Base-by-base conservation (phyloP, 2,797 vertebrate genomes). In the Urosaurus nigricauda region DNA sequence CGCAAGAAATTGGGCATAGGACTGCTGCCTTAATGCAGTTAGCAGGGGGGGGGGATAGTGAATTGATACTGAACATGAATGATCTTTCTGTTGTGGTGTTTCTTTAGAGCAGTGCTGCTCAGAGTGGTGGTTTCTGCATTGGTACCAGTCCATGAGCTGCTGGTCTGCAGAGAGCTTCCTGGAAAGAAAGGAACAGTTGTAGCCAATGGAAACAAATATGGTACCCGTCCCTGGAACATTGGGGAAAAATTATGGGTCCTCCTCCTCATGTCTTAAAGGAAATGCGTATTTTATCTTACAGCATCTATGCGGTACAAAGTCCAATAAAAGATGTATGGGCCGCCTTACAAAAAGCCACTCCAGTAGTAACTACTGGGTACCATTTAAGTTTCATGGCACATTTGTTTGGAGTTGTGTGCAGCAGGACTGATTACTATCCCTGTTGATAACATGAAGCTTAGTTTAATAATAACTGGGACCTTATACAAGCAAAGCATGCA, bases 361-460 rank as follows among this genome's bases (percentile, higher is more conserved):
- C 58, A 78, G 24, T 60, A 5, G 2, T 78, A 40, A 17, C 5
- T 47, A 7, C 16, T 17, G 29, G 32, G 14, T n/a, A 77, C 16
- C 43, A 68, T 73, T 56, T 16, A 21, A 2, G 17, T 37, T n/a
- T 84, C 8, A 19, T 73, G 4, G 56, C 19, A 16, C 0, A 3
- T 8, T n/a, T n/a, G 7, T 87, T 87, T 79, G n/a, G 53, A 4
- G n/a, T 63, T 77, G 35, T 60, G 73, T 37, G n/a, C 37, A 14
- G 21, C 14, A 68, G 7, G 1, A 19, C 32, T 83, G 21, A 37
- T 86, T 79, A 43, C 53, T 14, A 19, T 17, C 29, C 32, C 37
- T 77, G 35, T 8, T 60, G 53, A 87, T 40, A 40, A 74, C 56
- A 58, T 88, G 77, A 24, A 68, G n/a, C 29, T 19, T 81, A 87